These are phyloP conservation scores for Fissipunctia ypsillon DNA, from an alignment of 2,888 invertebrate species.

Conservation along the genomic window DNA sequence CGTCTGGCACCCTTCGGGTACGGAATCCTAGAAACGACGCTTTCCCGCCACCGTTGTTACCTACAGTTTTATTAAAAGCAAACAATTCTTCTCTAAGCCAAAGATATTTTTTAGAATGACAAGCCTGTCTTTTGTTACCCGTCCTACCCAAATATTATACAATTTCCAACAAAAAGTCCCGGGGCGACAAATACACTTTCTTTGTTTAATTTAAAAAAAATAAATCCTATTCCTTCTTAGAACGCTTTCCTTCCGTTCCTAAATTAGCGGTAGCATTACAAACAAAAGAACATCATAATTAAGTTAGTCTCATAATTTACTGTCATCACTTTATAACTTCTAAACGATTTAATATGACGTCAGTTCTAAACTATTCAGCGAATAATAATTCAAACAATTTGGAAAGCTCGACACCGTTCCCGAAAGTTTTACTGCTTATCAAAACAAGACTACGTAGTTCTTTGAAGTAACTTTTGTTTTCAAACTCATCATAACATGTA, in stretches of 20 bases:
- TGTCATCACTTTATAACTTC: constrained; percentile 29
- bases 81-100: background rate
- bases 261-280: constrained; percentile 14
- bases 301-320: constrained; percentile 29
- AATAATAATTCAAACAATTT: constrained; percentile 28
- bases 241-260: background rate
- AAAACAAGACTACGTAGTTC: background rate
- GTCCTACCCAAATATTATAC: constrained; percentile 9
- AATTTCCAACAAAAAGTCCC: constrained; percentile 11
- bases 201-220: constrained; percentile 23
- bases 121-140: background rate
- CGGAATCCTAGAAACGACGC: too few species aligned
- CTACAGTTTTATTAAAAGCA: background rate
- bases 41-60: background rate
- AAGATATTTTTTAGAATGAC: background rate
- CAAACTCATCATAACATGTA: background rate
- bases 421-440: background rate
- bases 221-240: background rate
- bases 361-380: constrained; percentile 6
- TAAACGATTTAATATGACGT: constrained; percentile 15
- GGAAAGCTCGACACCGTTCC: constrained; percentile 3
- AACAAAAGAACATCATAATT: constrained; percentile 34
- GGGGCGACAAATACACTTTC: constrained; percentile 16
- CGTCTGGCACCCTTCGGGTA: too few species aligned
- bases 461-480: background rate